Conservation (phyloP, 2,113 vertebrate species). For the Bungarus multicinctus region DNA sequence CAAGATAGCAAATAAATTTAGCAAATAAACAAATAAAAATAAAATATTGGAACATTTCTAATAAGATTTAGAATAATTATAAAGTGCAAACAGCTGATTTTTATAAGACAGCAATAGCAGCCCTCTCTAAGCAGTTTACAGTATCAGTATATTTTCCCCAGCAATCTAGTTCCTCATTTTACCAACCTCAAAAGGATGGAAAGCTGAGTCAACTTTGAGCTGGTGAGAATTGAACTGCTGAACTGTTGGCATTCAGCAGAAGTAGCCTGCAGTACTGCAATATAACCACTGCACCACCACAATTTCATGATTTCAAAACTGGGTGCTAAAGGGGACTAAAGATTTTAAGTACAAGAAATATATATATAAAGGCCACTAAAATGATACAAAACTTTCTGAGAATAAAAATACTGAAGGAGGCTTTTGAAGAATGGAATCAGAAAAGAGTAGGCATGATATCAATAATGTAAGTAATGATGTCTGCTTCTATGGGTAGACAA, state of each 20-base stretch:
- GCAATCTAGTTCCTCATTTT: too few species aligned
- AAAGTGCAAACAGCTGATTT: not conserved
- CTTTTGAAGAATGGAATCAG: not conserved
- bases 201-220: too few species aligned
- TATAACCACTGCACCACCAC: too few species aligned
- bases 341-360: not conserved
- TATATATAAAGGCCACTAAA: not conserved
- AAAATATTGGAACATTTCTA: not conserved
- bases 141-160: too few species aligned
- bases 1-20: too few species aligned
- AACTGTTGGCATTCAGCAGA: too few species aligned
- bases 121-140: too few species aligned
- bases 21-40: too few species aligned
- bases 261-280: too few species aligned
- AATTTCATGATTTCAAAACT: not conserved
- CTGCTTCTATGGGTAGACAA: not conserved
- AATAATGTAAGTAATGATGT: not conserved
- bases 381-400: not conserved
- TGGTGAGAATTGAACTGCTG: too few species aligned
- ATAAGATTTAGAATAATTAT: not conserved
- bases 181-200: too few species aligned
- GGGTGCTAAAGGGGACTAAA: not conserved
- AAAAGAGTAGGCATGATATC: not conserved
- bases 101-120: not conserved
- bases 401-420: not conserved